Evolutionary conservation across 2,888 invertebrate genomes (phyloP).

Genomic region (Clanis bilineata): DNA sequence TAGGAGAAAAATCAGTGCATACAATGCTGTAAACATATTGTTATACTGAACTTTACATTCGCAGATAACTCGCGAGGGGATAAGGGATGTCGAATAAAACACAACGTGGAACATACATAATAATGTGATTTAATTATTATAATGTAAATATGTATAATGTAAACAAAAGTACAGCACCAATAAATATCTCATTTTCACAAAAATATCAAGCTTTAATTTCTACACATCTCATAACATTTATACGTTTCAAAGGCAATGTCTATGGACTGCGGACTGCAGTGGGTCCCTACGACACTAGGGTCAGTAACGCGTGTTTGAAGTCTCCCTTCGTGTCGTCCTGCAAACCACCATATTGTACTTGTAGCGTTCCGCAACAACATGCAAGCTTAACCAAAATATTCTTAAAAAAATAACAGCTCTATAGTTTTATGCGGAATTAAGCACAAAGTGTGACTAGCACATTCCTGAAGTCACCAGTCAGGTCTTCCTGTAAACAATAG

Average conservation of each 20-base stretch:
- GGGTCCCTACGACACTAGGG: conserved; percentile 73
- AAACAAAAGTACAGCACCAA: conserved; percentile 81
- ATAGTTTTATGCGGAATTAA: conserved; percentile 67
- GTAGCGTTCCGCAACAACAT: conserved; percentile 53
- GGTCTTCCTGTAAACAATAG: conserved; percentile 84
- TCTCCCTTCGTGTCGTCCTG: conserved; percentile 88
- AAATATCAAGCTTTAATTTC: conserved; percentile 75
- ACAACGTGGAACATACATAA: conserved; percentile 63
- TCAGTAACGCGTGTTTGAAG: conserved; percentile 85
- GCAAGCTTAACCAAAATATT: conserved; percentile 55
- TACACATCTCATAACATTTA: conserved; percentile 66
- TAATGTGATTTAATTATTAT: conserved; percentile 69
- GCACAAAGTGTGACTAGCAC: conserved; percentile 83
- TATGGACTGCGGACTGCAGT: conserved; percentile 53
- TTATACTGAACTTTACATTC: conserved; percentile 33
- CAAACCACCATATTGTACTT: conserved; percentile 73
- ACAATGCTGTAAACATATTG: not conserved
- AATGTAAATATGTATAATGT: conserved; percentile 65
- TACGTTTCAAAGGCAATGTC: conserved; percentile 70
- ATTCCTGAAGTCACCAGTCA: conserved; percentile 86
- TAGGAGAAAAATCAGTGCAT: not conserved
- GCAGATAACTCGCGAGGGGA: conserved; percentile 77
- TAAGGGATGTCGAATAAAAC: conserved; percentile 68
- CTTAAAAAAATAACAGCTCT: conserved; percentile 47
- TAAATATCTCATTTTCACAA: conserved; percentile 80